Percentiles rank a stretch among this genome's conserved stretches.
These are phyloP conservation scores for Phasianus colchicus DNA, from an alignment of 2,113 vertebrate species.

Conservation along the genomic window DNA sequence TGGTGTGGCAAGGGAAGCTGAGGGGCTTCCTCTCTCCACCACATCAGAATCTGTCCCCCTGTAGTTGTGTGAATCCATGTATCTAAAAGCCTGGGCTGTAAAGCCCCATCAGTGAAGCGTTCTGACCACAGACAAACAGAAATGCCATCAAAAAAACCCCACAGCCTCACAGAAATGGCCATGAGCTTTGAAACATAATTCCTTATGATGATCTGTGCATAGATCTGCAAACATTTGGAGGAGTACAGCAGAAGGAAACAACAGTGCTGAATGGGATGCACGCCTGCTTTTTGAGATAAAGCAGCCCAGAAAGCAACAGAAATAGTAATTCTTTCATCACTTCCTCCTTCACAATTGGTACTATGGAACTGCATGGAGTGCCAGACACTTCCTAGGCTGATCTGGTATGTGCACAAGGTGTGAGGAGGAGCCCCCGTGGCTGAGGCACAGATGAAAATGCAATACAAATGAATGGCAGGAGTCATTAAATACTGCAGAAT, in stretches of 20 bases:
- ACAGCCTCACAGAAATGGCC: background rate
- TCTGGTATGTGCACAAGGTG: background rate
- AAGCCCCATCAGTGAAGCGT: background rate
- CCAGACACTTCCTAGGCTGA: background rate
- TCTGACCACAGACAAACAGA: background rate
- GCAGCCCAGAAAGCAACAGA: background rate
- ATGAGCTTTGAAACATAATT: background rate
- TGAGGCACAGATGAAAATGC: background rate
- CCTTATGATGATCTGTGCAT: background rate
- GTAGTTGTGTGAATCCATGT: background rate
- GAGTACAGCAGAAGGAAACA: background rate
- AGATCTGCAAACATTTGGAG: background rate
- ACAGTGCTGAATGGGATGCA: fast-evolving
- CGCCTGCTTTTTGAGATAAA: background rate
- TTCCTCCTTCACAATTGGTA: background rate
- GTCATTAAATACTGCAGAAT: background rate
- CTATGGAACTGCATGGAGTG: background rate
- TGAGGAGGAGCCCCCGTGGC: background rate
- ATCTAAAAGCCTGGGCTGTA: background rate
- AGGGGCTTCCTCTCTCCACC: background rate
- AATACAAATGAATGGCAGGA: background rate
- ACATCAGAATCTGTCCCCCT: background rate
- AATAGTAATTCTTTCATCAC: background rate
- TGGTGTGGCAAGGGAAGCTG: fast-evolving
- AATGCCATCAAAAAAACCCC: background rate